Evolutionary conservation across 2,888 invertebrate species (phyloP), one percentile per base, ranked within the genome.

Genomic region (Himalopsyche japonica): DNA sequence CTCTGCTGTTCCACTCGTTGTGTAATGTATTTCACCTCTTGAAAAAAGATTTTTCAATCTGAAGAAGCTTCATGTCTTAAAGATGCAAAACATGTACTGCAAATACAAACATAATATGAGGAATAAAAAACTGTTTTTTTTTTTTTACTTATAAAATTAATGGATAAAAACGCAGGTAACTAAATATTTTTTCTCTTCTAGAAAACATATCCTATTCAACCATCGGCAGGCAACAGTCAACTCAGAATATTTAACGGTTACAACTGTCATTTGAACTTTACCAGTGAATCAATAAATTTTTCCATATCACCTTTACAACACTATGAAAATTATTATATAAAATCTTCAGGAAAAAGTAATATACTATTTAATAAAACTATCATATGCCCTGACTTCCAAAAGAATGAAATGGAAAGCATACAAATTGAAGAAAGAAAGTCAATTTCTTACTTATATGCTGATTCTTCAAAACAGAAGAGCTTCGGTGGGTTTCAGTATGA

Each of bases 201-300:
- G 94, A 89, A 90, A 86, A 94, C 94, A 0, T 93, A 94, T 88
- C 94, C 95, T 0, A 89, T 92, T 18, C 88, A 94, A 10, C 95
- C 95, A 0, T 88, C 91, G 30, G 84, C 88, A 0, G 94, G 93
- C 0, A 88, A 90, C 24, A 92, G 93, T 0, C 95, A 95, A 89
- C 87, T 95, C 5, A 90, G 95, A 79, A 90, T 95, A 81, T 95
- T 93, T 88, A 95, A 95, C 88, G 92, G 93, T 1, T 90, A 92
- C 70, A 92, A 90, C 12, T 93, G 93, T 85, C 89, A 90, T 2
- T 85, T 91, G 8, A 88, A 89, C 3, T 91, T 95, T 80, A 91
- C 93, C 30, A 90, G 90, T 64, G 92, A 93, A 83, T 90, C 92
- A 85, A 90, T 87, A 30, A 88, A 89, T 0, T 89, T 89, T 82